Base-by-base conservation (phyloP, 2,113 vertebrate genomes). In the Bujurquina vittata region DNA sequence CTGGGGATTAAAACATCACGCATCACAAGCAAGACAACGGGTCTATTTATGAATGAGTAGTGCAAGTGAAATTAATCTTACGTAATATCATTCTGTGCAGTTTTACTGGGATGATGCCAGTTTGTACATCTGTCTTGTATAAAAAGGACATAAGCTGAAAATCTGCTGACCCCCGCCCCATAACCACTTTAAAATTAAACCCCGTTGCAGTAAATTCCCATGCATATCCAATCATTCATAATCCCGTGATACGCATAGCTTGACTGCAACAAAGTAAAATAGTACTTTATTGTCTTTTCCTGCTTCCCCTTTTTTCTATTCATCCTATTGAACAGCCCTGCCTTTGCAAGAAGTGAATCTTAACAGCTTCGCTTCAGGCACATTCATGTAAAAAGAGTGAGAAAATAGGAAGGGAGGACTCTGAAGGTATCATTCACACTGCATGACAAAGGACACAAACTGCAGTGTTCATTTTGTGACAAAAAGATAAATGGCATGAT, bases 351-450 rank as follows among this genome's bases (percentile, higher is more conserved):
- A 77, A 35, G 11, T 72, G 67, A 79, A 75, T 79, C 33, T 46
- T 46, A 63, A 79, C 60, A 83, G 69, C 61, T 57, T 37, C n/a
- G 75, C 85, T 84, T 18, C 62, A 0, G 81, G 87, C 85, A 77
- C 29, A 62, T 11, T 62, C 11, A 52, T 43, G 61, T 58, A 75
- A 77, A 37, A 63, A 43, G 35, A 77, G n/a, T 76, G 80, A 73
- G 55, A 74, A 73, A 72, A 78, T 6, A 22, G 26, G 67, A 4
- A 58, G 14, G 49, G 37, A 12, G 37, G 26, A 65, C 57, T 81
- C 54, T 15, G 29, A 78, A 61, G 75, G 37, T 65, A 59, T 69
- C 80, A 80, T 75, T 33, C 69, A 58, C 22, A 4, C 67, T 37
- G 57, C 18, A 56, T 75, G 22, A 77, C 46, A 37, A 63, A 59